phyloP scores from a whole-genome alignment of 2,888 invertebrate genomes.

The Nemapogon koenigi region DNA sequence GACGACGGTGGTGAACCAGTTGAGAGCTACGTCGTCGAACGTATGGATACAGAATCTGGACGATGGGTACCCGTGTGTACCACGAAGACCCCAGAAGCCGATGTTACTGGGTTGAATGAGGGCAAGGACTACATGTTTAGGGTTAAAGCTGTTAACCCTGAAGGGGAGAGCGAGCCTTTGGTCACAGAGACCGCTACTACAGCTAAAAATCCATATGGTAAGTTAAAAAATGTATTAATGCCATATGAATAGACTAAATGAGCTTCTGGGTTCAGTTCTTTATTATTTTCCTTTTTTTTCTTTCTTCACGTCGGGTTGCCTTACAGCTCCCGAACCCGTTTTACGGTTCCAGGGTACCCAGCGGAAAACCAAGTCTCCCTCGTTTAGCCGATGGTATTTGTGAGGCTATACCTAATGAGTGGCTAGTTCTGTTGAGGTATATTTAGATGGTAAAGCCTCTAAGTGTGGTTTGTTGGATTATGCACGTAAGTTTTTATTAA shows the following conservation, averaged over 20 bases:
- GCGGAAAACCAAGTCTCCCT: no score
- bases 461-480: no score
- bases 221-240: neutral
- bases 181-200: slow-evolving; percentile 88
- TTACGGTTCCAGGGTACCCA: no score
- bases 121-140: slow-evolving; percentile 98
- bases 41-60: slow-evolving; percentile 93
- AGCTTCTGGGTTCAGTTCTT: neutral
- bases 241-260: neutral
- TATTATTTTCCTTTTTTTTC: neutral
- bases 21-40: slow-evolving; percentile 93
- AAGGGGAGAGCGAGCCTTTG: slow-evolving; percentile 97
- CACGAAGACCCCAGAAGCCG: slow-evolving; percentile 81
- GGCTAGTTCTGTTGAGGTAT: no score
- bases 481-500: no score
- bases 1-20: slow-evolving; percentile 96
- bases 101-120: slow-evolving; percentile 90
- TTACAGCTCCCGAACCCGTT: no score
- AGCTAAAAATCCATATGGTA: slow-evolving; percentile 96
- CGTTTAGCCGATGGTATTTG: no score
- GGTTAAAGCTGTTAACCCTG: slow-evolving; percentile 94
- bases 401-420: no score
- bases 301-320: no score
- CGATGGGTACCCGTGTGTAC: slow-evolving; percentile 92
- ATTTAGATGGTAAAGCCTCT: no score